phyloP scores from a whole-genome alignment of 2,797 vertebrate species.

The Tenualosa ilisha region DNA sequence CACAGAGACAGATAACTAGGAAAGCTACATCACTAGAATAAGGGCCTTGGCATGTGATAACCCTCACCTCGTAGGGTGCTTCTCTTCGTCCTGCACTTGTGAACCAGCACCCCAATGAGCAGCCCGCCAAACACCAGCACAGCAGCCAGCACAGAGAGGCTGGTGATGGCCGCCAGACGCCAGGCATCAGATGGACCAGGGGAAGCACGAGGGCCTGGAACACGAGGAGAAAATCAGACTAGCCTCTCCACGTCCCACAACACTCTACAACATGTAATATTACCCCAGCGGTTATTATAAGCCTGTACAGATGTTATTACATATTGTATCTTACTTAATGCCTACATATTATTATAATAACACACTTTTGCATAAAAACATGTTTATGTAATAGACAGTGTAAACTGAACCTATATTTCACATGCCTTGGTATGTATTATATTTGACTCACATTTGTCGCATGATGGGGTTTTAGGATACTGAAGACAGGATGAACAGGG shows the following conservation, averaged over 20 bases:
- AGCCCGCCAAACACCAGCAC: conserved; percentile 74
- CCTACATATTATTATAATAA: neutral
- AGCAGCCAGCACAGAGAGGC: conserved; percentile 76
- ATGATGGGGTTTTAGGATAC: conserved; percentile 78
- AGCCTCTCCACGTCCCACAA: neutral
- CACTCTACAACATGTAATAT: neutral
- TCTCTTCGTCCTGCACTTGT: conserved; percentile 73
- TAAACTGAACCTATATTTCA: neutral
- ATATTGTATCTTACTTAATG: neutral
- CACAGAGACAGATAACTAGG: neutral
- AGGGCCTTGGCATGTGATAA: no score
- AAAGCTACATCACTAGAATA: no score
- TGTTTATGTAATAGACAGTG: neutral
- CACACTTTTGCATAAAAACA: neutral
- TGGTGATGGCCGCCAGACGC: conserved; percentile 79
- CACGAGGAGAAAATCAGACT: neutral
- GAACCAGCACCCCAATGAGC: conserved; percentile 77
- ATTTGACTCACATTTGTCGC: conserved; percentile 75
- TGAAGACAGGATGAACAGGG: conserved; percentile 71
- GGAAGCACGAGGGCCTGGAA: conserved; percentile 49
- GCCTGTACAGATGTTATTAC: neutral
- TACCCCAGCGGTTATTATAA: neutral
- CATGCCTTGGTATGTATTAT: neutral
- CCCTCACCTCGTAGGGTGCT: conserved; percentile 76
- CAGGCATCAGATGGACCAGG: conserved; percentile 67